Conservation (phyloP, 2,888 invertebrate genomes). For the Cephalotes varians region DNA sequence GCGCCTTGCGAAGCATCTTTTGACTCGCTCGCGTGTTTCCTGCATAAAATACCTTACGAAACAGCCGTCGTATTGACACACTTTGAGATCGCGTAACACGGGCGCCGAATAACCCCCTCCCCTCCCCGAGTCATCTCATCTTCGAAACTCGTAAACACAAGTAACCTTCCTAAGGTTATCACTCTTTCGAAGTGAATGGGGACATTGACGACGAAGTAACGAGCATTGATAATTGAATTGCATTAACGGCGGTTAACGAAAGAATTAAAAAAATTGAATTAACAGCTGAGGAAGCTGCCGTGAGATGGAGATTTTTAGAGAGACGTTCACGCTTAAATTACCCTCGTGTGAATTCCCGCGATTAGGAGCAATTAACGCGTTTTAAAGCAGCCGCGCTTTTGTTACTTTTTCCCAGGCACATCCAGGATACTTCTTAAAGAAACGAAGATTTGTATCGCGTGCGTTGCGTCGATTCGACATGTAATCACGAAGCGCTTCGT, state of each 20-base stretch:
- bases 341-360: not conserved
- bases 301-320: not conserved
- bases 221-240: constrained; percentile 22
- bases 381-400: constrained; percentile 2
- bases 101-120: not conserved
- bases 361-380: not conserved
- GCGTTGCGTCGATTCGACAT: not conserved
- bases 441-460: constrained; percentile 13
- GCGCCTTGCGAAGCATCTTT: not conserved
- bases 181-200: constrained; percentile 13
- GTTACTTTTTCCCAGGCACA: not conserved
- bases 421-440: not conserved
- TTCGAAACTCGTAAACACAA: constrained; percentile 15
- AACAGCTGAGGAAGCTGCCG: not conserved
- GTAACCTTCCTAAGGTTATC: constrained; percentile 19
- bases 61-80: constrained; percentile 10
- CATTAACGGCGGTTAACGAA: not conserved
- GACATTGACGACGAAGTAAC: constrained; percentile 19
- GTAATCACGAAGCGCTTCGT: constrained; percentile 6
- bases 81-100: not conserved
- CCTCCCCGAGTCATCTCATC: not conserved
- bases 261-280: not conserved
- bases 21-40: constrained; percentile 39
- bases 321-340: not conserved
- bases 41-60: constrained; percentile 41